Conservation (phyloP, 1,140 invertebrate genomes). For the Mactra quadrangularis region DNA sequence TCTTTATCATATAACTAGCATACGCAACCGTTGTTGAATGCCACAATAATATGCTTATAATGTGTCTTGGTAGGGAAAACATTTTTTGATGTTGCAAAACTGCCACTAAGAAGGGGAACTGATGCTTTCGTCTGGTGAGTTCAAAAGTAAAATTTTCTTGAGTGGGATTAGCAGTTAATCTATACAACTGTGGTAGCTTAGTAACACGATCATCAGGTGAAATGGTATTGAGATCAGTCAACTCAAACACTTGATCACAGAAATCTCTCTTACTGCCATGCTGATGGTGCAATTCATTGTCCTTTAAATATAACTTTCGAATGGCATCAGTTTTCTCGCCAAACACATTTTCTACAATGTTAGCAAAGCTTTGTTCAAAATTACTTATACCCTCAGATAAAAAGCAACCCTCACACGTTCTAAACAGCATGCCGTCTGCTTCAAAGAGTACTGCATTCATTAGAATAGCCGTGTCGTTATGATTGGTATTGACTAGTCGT, state of each 20-base stretch:
- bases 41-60: conserved; percentile 26
- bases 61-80: conserved; percentile 1
- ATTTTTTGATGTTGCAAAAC: neutral
- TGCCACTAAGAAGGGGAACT: conserved; percentile 7
- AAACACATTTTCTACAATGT: too few relatives aligned
- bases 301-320: too few relatives aligned
- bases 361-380: too few relatives aligned
- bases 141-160: conserved; percentile 15
- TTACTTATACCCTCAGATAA: too few relatives aligned
- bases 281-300: too few relatives aligned
- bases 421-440: neutral
- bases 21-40: conserved; percentile 27
- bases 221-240: neutral
- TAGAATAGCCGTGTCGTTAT: neutral
- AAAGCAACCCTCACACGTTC: neutral
- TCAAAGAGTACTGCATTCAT: neutral
- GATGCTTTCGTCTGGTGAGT: neutral
- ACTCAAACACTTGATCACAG: neutral
- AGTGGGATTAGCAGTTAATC: neutral
- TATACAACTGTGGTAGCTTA: neutral
- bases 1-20: conserved; percentile 36
- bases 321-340: too few relatives aligned
- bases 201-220: neutral
- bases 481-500: neutral
- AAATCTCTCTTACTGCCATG: too few relatives aligned